These are phyloP conservation scores for Knipowitschia caucasica DNA, from an alignment of 2,797 vertebrate species.

Conservation along the genomic window DNA sequence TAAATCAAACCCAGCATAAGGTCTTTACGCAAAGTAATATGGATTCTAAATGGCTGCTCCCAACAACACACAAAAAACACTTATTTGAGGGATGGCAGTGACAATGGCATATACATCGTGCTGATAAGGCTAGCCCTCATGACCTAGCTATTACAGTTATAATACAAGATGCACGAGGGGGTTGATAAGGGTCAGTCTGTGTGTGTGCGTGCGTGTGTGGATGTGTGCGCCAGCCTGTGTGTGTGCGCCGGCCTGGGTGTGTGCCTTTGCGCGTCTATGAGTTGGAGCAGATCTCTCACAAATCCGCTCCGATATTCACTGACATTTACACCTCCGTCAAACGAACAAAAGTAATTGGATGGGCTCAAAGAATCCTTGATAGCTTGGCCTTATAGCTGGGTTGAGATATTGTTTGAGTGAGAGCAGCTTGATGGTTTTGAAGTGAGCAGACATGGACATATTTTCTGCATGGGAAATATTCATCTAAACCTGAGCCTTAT, in stretches of 20 bases:
- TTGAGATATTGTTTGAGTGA: conserved; percentile 40
- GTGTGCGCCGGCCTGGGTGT: too few species aligned
- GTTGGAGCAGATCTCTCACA: conserved; percentile 21
- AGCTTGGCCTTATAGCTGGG: conserved; percentile 30
- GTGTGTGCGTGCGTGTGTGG: too few species aligned
- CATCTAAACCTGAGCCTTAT: conserved; percentile 32
- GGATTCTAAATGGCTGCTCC: conserved; percentile 19
- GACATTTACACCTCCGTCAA: conserved; percentile 46
- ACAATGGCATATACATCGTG: conserved; percentile 50
- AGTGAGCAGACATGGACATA: conserved; percentile 27
- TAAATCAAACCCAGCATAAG: too few species aligned
- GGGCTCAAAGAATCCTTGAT: conserved; percentile 23
- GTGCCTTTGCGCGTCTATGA: too few species aligned
- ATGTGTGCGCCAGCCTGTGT: too few species aligned
- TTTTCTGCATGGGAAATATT: conserved; percentile 53
- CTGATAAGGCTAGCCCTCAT: conserved; percentile 40
- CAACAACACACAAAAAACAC: conserved; percentile 25
- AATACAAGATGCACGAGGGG: conserved; percentile 20
- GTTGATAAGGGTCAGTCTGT: conserved; percentile 29
- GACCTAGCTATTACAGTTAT: conserved; percentile 43
- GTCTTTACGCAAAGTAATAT: too few species aligned
- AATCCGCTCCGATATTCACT: conserved; percentile 35
- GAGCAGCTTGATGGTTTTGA: conserved; percentile 38
- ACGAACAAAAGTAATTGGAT: conserved; percentile 58
- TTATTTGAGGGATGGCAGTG: conserved; percentile 43